A percentile compares a stretch with the other conserved stretches of the same genome.
Conservation (phyloP, 2,797 vertebrate species). For the Dendrocincla fuliginosa region DNA sequence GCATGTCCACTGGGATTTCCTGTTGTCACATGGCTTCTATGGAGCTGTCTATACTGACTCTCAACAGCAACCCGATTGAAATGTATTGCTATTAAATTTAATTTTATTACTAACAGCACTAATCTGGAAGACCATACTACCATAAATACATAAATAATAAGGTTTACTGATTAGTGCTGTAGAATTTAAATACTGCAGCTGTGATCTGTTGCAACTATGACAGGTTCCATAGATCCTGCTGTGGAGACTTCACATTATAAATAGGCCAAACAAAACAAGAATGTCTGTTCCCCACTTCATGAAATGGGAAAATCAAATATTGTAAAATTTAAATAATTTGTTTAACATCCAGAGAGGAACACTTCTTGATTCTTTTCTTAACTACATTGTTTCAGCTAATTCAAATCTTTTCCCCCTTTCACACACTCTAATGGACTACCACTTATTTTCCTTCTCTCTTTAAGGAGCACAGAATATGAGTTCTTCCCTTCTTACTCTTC, state of each 20-base stretch:
- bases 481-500: neutral
- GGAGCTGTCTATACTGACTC: neutral
- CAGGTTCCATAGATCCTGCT: neutral
- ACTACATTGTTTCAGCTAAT: neutral
- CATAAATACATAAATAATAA: neutral
- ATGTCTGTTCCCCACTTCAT: neutral
- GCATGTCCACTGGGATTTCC: neutral
- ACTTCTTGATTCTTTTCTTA: neutral
- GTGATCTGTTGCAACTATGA: neutral
- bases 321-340: neutral
- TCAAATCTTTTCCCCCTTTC: neutral
- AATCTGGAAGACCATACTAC: fast-evolving
- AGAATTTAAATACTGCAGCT: neutral
- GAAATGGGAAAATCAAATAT: neutral
- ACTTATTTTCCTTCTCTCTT: neutral
- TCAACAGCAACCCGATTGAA: neutral
- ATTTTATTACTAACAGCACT: neutral
- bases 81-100: neutral
- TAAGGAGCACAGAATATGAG: fast-evolving
- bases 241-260: neutral
- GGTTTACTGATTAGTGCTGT: neutral
- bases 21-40: neutral
- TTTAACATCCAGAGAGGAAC: neutral
- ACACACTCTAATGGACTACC: neutral
- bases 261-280: neutral